Conservation (phyloP, 2,797 vertebrate species). For the Scyliorhinus canicula region DNA sequence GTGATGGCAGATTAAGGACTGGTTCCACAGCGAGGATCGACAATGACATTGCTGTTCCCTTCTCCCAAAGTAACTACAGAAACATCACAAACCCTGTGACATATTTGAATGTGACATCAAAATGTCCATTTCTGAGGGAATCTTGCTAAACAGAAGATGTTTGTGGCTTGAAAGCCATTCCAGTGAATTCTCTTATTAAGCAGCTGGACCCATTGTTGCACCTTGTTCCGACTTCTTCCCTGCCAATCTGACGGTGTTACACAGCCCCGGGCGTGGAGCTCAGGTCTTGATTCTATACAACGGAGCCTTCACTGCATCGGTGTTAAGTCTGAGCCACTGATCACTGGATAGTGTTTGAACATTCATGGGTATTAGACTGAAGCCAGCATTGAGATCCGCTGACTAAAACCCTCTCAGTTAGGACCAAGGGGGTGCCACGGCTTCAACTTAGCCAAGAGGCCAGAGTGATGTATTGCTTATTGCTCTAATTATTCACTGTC, state of each 20-base stretch:
- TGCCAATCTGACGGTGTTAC: not conserved
- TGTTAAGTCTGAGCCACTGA: not conserved
- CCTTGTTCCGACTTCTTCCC: not conserved
- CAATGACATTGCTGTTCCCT: too few relatives aligned
- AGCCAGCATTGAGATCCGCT: not conserved
- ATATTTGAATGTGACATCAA: not conserved
- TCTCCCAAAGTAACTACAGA: not conserved
- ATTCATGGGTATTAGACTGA: too few relatives aligned
- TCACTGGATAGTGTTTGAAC: not conserved
- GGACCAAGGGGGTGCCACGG: not conserved
- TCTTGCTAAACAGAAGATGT: not conserved
- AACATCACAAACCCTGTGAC: not conserved
- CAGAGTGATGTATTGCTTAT: not conserved
- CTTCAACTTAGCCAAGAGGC: not conserved
- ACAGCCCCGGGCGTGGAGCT: not conserved
- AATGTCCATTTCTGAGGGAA: not conserved
- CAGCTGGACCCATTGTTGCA: not conserved
- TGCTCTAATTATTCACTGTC: not conserved
- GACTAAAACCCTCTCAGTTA: not conserved
- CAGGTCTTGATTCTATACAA: not conserved
- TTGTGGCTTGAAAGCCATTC: not conserved
- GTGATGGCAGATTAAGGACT: not conserved
- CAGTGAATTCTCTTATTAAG: not conserved
- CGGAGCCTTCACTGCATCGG: not conserved
- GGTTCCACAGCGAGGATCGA: not conserved